These are phyloP conservation scores for Falco punctatus DNA, from an alignment of 2,113 vertebrate genomes.

Conservation along the genomic window DNA sequence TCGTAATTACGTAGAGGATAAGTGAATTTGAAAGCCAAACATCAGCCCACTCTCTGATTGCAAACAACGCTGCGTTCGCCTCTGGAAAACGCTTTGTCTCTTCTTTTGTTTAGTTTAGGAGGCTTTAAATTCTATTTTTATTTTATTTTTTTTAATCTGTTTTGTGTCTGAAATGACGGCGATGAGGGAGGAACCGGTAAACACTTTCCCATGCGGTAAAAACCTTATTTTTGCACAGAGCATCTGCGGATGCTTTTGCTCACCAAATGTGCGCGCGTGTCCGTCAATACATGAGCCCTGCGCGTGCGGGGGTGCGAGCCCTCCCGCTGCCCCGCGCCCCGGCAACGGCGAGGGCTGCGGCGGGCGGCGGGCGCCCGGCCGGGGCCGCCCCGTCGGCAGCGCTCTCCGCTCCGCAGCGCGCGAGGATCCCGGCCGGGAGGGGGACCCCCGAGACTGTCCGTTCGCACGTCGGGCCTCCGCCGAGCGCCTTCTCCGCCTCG, in stretches of 20 bases:
- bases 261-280: background rate
- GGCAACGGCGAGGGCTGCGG: no score
- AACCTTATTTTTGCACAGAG: background rate
- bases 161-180: background rate
- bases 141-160: background rate
- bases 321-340: no score
- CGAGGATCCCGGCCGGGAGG: no score
- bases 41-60: conserved; percentile 34
- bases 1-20: conserved; percentile 55
- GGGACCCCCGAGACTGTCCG: no score
- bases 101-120: background rate
- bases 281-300: background rate
- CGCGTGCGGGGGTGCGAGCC: background rate
- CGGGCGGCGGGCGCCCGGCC: no score
- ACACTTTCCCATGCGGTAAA: background rate
- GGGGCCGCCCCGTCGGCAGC: background rate
- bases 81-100: conserved; percentile 41
- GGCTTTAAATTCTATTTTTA: background rate
- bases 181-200: background rate
- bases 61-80: background rate
- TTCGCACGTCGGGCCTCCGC: background rate
- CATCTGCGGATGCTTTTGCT: background rate
- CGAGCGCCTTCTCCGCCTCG: no score
- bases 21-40: conserved; percentile 57
- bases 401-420: no score